Percentiles rank a stretch among this genome's conserved stretches.
phyloP scores from a whole-genome alignment of 2,797 vertebrate species.

The Hafferia zeledoni region DNA sequence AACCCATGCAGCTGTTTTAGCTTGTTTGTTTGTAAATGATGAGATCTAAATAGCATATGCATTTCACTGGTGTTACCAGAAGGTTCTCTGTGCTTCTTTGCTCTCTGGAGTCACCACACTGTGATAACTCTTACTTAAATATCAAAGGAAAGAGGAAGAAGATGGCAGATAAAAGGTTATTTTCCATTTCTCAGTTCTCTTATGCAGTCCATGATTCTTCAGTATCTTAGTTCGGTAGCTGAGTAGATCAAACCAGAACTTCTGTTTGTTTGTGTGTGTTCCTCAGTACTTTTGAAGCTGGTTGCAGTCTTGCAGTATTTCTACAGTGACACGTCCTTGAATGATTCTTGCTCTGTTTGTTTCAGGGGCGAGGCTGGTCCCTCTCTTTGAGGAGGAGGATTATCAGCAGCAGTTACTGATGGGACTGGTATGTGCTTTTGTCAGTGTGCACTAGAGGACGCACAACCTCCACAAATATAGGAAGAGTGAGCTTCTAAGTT shows the following conservation, averaged over 20 bases:
- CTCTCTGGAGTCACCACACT: not conserved
- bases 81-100: not conserved
- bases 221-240: not conserved
- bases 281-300: not conserved
- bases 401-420: constrained; percentile 86
- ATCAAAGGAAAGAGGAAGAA: not conserved
- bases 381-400: constrained; percentile 93
- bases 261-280: not conserved
- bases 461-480: not conserved
- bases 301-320: not conserved
- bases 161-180: not conserved
- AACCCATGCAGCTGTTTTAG: not conserved
- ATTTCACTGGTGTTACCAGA: not conserved
- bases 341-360: constrained; percentile 21
- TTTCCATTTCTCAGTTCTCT: not conserved
- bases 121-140: not conserved
- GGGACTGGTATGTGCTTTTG: constrained; percentile 86
- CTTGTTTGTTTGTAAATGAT: not conserved
- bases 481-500: not conserved
- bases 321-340: not conserved
- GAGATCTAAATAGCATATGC: not conserved
- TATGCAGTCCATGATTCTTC: not conserved
- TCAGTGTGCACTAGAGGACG: not conserved
- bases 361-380: constrained; percentile 86
- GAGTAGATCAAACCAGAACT: not conserved